These are phyloP conservation scores for Atractosteus spatula DNA, from an alignment of 2,113 vertebrate genomes.

Conservation along the genomic window DNA sequence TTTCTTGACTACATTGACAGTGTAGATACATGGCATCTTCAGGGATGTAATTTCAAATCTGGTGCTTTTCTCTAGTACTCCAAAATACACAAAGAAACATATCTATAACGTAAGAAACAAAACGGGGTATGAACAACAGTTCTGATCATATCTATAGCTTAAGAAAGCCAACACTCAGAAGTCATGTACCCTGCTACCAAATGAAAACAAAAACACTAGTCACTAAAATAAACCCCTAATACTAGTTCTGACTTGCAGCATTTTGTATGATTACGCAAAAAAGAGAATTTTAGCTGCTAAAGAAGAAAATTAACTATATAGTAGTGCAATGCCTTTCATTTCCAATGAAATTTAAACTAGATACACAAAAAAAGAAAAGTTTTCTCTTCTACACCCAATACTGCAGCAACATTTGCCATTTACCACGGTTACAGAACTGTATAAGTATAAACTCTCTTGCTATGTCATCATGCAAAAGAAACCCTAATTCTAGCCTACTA, in stretches of 20 bases:
- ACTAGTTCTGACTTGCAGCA: slow-evolving; percentile 32
- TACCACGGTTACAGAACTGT: slow-evolving; percentile 21
- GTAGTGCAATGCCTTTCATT: slow-evolving; percentile 49
- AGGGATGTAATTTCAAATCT: slow-evolving; percentile 3
- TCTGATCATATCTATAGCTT: slow-evolving; percentile 14
- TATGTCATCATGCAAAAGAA: slow-evolving; percentile 28
- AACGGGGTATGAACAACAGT: slow-evolving; percentile 3
- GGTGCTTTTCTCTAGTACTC: slow-evolving; percentile 1
- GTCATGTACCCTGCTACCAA: slow-evolving; percentile 28
- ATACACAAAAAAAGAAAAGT: slow-evolving; percentile 17
- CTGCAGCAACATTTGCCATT: slow-evolving; percentile 26
- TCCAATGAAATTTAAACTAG: slow-evolving; percentile 39
- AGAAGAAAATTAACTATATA: slow-evolving; percentile 26
- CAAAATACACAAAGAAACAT: slow-evolving; percentile 13
- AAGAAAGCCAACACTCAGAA: slow-evolving; percentile 17
- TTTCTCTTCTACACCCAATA: slow-evolving; percentile 35
- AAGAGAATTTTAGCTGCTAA: slow-evolving; percentile 18
- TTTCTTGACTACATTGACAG: not conserved
- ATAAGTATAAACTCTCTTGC: slow-evolving; percentile 19
- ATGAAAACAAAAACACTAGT: slow-evolving; percentile 4
- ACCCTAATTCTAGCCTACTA: not conserved
- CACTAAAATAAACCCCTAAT: slow-evolving; percentile 6
- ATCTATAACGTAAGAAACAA: not conserved
- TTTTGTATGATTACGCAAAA: slow-evolving; percentile 29
- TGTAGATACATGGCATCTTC: not conserved